Evolutionary conservation across 1,140 invertebrate species (phyloP).

Genomic region (Zaprionus ghesquierei): DNA sequence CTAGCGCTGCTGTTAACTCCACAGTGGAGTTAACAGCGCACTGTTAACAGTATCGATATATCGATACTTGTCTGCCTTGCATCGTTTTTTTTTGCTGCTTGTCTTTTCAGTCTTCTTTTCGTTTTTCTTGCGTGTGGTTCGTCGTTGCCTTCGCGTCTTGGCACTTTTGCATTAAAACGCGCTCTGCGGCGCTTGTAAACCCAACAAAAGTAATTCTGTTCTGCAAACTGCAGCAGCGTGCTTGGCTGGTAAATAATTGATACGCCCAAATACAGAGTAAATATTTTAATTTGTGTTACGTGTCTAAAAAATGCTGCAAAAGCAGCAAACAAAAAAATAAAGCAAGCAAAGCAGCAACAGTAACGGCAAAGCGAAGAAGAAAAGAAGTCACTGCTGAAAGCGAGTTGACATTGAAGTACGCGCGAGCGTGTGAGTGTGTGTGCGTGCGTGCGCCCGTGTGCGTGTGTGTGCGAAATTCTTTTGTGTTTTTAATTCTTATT

Average conservation of each 20-base stretch:
- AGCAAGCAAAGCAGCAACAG: conserved; percentile 6
- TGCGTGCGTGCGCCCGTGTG: conserved; percentile 15
- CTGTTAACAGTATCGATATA: conserved; percentile 24
- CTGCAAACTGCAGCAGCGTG: conserved; percentile 49
- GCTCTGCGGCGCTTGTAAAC: conserved; percentile 39
- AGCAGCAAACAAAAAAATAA: not conserved
- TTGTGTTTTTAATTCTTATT: conserved; percentile 56
- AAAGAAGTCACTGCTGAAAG: conserved; percentile 41
- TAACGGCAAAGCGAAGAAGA: not conserved
- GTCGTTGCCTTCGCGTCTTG: conserved; percentile 31
- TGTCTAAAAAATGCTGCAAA: conserved; percentile 20
- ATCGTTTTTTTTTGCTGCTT: conserved; percentile 13
- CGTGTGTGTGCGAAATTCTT: conserved; percentile 69
- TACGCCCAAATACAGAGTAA: conserved; percentile 17
- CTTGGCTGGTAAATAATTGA: conserved; percentile 49
- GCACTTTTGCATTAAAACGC: conserved; percentile 46
- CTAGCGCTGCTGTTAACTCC: no score
- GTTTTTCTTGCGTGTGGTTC: conserved; percentile 43
- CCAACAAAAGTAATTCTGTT: conserved; percentile 39
- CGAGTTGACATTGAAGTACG: conserved; percentile 73
- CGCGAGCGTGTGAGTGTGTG: conserved; percentile 10
- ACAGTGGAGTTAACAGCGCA: not conserved
- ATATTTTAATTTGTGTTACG: conserved; percentile 23
- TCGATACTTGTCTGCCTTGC: conserved; percentile 24
- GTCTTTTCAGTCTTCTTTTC: conserved; percentile 44